Percentiles rank a stretch among this genome's conserved stretches.
These are phyloP conservation scores for Invenusta paracnida DNA, from an alignment of 2,888 invertebrate species.

Conservation along the genomic window DNA sequence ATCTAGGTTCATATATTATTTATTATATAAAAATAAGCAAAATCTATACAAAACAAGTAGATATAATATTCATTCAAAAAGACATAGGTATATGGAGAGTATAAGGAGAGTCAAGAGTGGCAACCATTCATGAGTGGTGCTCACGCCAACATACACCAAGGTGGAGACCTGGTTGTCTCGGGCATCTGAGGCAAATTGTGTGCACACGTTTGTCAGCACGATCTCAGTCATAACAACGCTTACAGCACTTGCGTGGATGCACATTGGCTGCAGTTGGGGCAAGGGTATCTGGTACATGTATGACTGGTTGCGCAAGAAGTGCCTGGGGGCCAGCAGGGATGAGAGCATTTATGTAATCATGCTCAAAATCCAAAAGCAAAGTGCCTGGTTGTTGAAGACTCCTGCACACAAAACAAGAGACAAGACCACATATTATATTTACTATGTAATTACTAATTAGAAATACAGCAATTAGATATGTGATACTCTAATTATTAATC, in stretches of 20 bases:
- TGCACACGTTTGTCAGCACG: background rate
- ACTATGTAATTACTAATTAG: background rate
- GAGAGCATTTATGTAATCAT: background rate
- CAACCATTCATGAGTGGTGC: background rate
- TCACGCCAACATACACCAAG: constrained; percentile 4
- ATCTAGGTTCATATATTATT: background rate
- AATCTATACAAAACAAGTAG: background rate
- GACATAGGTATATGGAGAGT: background rate
- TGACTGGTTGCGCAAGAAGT: background rate
- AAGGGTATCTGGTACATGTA: background rate
- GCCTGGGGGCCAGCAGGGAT: background rate
- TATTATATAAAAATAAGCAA: background rate
- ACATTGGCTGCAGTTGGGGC: background rate
- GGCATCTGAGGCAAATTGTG: constrained; percentile 4
- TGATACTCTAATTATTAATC: background rate
- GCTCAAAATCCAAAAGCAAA: background rate
- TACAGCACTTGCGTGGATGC: constrained; percentile 3
- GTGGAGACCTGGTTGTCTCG: background rate
- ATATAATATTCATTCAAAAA: background rate
- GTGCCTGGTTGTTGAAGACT: background rate
- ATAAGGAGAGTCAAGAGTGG: background rate
- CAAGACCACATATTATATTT: background rate
- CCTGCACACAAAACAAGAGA: constrained; percentile 8
- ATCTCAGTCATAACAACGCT: background rate
- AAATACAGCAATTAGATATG: background rate